Percentiles rank a stretch among this genome's conserved stretches.
phyloP scores from a whole-genome alignment of 1,140 invertebrate species.

The Papilio machaon region DNA sequence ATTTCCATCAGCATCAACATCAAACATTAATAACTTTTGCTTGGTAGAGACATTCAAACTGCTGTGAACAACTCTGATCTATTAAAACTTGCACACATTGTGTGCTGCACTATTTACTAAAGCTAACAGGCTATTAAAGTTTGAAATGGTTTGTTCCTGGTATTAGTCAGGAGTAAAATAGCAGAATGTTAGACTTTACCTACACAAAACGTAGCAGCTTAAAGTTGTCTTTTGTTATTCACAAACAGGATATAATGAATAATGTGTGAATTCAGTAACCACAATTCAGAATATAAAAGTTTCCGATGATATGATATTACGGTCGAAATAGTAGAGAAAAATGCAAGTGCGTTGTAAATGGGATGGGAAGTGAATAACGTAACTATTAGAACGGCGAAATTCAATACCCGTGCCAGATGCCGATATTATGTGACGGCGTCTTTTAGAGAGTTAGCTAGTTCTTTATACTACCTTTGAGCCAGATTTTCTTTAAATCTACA shows the following conservation, averaged over 20 bases:
- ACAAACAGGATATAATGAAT: neutral
- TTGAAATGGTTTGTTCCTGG: slow-evolving; percentile 20
- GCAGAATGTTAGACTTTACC: slow-evolving; percentile 20
- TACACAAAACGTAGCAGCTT: slow-evolving; percentile 6
- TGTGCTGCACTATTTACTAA: slow-evolving; percentile 18
- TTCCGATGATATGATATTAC: neutral
- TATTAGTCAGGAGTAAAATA: slow-evolving; percentile 34
- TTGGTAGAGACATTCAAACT: neutral
- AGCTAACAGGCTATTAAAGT: slow-evolving; percentile 36
- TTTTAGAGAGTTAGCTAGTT: neutral
- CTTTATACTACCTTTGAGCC: neutral
- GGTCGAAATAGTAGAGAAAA: neutral
- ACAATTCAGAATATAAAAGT: neutral
- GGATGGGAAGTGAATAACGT: neutral
- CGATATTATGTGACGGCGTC: neutral
- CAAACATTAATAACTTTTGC: neutral
- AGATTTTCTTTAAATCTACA: neutral
- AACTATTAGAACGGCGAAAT: neutral
- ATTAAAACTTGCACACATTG: slow-evolving; percentile 32
- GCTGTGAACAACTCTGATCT: slow-evolving; percentile 2
- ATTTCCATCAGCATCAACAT: neutral
- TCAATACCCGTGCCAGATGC: neutral
- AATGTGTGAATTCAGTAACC: neutral
- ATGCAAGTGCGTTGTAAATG: neutral
- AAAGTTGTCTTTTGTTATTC: slow-evolving; percentile 25